Evolutionary conservation across 2,888 invertebrate species (phyloP), one percentile per base, ranked within the genome.

Genomic region (Lysandra bellargus): DNA sequence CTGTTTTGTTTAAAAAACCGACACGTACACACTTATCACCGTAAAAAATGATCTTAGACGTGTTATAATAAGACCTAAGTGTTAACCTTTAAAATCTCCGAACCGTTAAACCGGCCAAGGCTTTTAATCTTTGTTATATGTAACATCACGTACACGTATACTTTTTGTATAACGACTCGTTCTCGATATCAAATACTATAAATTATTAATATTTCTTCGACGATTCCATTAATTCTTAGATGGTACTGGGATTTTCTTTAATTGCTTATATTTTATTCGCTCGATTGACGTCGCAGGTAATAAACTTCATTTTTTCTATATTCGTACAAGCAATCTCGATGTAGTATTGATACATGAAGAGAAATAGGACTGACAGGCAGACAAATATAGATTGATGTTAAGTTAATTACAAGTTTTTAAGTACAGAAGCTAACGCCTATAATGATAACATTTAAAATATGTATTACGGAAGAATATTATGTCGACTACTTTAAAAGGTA

Each of bases 101-200:
- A 83, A 86, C 85, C 88, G 87, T 86, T 84, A 88, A 87, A 84
- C 85, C 81, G 89, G 89, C 88, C 90, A 89, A 89, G 89, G 90
- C 83, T 85, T 82, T 79, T 82, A 44, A 82, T 82, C 82, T 83
- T 81, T 83, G 83, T 84, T 81, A 83, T 83, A 84, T 86, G 84
- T 85, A 85, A 83, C 85, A 86, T 87, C 86, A 87, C 86, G 88
- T 87, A 85, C 83, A 85, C 83, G 79, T 80, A 82, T 81, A 82
- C 82, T 80, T 82, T 82, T 81, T 82, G 81, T 80, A 83, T 82
- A 82, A 81, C 80, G 49, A 75, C 74, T 44, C 7, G 23, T 49
- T 44, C 75, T 23, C 49, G 75, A 75, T 23, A 75, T 30, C 49
- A 12, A 23, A 49, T 49, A 49, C 23, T 49, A 75, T 75, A 23